These are phyloP conservation scores for Dermatemys mawii DNA, from an alignment of 2,113 vertebrate species.

Conservation along the genomic window DNA sequence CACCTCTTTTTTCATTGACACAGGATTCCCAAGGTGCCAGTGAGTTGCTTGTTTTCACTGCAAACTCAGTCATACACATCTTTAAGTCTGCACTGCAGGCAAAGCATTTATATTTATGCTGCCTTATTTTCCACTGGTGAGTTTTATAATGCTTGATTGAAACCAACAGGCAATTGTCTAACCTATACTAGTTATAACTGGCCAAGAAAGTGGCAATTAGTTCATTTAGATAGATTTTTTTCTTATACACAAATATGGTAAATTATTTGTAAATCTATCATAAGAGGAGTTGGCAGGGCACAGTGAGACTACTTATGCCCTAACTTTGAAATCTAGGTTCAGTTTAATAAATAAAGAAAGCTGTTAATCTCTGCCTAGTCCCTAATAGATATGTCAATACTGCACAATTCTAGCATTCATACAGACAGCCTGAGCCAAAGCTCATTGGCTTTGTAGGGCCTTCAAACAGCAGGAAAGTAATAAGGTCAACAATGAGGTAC, in stretches of 20 bases:
- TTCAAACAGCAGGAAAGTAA: not conserved
- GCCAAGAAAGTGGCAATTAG: not conserved
- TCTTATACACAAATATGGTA: not conserved
- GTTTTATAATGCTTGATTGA: conserved; percentile 42
- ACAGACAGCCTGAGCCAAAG: not conserved
- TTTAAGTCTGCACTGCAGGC: not conserved
- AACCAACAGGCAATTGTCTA: conserved; percentile 48
- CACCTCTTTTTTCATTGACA: not conserved
- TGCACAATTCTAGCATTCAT: not conserved
- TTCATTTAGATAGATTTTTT: not conserved
- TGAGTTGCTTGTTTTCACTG: conserved; percentile 13
- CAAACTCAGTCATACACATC: conserved; percentile 1
- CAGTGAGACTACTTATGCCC: not conserved
- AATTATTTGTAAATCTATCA: conserved; percentile 2
- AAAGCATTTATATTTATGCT: not conserved
- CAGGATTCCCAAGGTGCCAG: not conserved
- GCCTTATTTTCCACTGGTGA: conserved; percentile 39
- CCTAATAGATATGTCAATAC: not conserved
- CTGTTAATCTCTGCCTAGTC: not conserved
- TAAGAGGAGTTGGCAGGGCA: not conserved
- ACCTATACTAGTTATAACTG: conserved; percentile 13
- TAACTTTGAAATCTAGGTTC: conserved; percentile 1
- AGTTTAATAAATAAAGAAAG: conserved; percentile 24
- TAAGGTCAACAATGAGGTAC: not conserved
- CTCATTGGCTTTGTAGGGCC: not conserved